Evolutionary conservation across 2,113 vertebrate genomes (phyloP).

Genomic region (Oreamnos americanus): DNA sequence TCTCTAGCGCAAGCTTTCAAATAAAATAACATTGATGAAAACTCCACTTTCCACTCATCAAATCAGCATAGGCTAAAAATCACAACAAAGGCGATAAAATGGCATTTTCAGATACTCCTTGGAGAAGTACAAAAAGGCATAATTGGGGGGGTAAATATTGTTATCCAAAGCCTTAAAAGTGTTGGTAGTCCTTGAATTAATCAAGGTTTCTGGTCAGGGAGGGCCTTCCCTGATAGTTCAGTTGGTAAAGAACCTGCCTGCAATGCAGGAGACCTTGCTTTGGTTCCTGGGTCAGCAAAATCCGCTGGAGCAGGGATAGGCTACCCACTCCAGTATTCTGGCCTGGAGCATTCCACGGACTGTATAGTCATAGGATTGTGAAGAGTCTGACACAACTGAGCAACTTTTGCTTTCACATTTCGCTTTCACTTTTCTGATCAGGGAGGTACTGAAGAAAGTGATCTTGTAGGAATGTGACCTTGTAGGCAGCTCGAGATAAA

Average conservation of each 20-base stretch:
- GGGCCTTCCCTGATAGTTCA: background rate
- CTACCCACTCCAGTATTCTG: background rate
- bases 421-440: background rate
- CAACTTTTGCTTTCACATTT: background rate
- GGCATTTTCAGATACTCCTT: background rate
- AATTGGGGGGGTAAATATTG: background rate
- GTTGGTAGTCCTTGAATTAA: background rate
- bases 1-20: background rate
- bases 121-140: background rate
- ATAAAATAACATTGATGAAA: background rate
- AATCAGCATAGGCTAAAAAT: background rate
- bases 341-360: background rate
- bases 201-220: background rate
- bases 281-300: background rate
- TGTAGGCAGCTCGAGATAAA: background rate
- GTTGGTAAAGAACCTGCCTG: background rate
- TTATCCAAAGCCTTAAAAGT: background rate
- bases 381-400: background rate
- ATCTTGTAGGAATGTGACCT: background rate
- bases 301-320: background rate
- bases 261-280: background rate
- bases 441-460: background rate
- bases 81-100: background rate
- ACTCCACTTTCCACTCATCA: background rate
- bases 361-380: background rate